Evolutionary conservation across 30 jellyfish, hydroid and myxozoan genomes (phyloP), one percentile per base, ranked within the genome.

Genomic region (Catostylus mosaicus): DNA sequence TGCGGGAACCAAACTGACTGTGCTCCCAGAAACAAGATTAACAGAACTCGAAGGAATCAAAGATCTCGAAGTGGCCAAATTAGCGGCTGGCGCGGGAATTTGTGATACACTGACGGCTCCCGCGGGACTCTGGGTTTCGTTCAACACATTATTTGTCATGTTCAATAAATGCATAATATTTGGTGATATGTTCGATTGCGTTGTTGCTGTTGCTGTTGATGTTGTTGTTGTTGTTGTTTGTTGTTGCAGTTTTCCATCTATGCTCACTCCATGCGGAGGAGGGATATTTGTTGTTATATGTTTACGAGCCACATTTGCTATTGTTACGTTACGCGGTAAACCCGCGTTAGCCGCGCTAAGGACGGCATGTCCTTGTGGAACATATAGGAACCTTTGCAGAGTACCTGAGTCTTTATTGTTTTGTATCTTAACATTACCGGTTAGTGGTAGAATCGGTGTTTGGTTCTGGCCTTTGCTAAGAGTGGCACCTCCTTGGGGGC

Each of bases 91-190:
- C 5, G 20, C 40, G 6, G 37, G 35, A 3, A 8, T 6, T 27
- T n/a, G 38, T 1, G 38, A n/a, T 3, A 59, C 38, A 18, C 38
- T 80, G 32, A 80, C 73, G 11, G 86, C 46, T 40, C 57, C 40
- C 64, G 62, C 64, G 20, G 92, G 86, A 30, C 54, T 18, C 69
- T 81, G 72, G 2, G 85, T 19, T 18, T 82, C 92, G 35, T 35
- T 47, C 19, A 57, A 52, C 29, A 76, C 92, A 14, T 82, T 34
- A 23, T 34, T 52, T 24, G 92, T 82, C 92, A 82, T 82, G 63
- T 82, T 82, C 46, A 82, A 75, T 18, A 82, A 47, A 37, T 82
- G 92, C 73, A 71, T 54, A 26, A 82, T 82, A 38, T 82, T 82
- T 0, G 85, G 63, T 22, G 89, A 27, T 16, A 65, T 23, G 35